Conservation (phyloP, 2,888 invertebrate species). For the Chalcosyrphus nemorum region DNA sequence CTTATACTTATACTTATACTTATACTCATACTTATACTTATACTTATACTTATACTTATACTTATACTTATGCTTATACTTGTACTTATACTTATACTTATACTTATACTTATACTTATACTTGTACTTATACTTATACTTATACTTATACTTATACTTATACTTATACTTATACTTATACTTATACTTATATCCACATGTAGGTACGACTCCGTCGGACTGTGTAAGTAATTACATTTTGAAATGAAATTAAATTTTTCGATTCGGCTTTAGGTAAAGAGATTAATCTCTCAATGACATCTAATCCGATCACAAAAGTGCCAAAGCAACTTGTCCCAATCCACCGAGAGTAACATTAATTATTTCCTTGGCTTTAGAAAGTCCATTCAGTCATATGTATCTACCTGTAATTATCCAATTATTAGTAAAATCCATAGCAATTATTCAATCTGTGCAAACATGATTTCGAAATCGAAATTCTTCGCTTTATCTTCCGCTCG, state of each 20-base stretch:
- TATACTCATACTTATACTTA: too few species aligned
- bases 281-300: neutral
- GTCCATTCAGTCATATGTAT: neutral
- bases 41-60: too few species aligned
- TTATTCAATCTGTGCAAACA: constrained; percentile 14
- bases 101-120: too few species aligned
- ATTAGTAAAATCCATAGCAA: constrained; percentile 26
- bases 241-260: neutral
- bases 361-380: constrained; percentile 5
- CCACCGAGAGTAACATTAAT: neutral
- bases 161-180: too few species aligned
- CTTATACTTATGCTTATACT: too few species aligned
- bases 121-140: too few species aligned
- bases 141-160: too few species aligned
- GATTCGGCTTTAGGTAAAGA: neutral
- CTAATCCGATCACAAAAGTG: neutral
- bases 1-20: too few species aligned
- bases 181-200: too few species aligned
- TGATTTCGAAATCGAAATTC: constrained; percentile 11
- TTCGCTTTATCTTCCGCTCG: neutral
- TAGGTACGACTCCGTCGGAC: too few species aligned
- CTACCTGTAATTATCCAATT: constrained; percentile 26
- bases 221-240: neutral
- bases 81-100: too few species aligned
- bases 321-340: constrained; percentile 1